These are phyloP conservation scores for Scopus umbretta DNA, from an alignment of 2,113 vertebrate genomes.

Conservation along the genomic window DNA sequence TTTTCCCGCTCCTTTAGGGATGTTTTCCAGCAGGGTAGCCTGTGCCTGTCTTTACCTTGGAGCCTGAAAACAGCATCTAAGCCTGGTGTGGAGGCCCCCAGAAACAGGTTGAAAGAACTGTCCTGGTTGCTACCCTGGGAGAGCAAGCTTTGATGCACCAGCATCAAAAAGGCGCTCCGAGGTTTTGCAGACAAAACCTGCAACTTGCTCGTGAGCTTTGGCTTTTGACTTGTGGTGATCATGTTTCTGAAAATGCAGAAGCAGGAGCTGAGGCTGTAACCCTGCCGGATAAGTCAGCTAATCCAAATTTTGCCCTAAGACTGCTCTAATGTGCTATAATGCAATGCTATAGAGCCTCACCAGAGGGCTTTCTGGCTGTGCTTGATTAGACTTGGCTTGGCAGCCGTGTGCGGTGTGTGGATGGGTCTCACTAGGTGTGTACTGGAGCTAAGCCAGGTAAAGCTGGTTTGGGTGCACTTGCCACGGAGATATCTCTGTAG, in stretches of 20 bases:
- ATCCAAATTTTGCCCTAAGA: background rate
- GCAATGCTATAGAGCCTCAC: conserved; percentile 19
- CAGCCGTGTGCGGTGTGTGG: fast-evolving
- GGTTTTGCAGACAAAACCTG: background rate
- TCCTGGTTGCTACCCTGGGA: background rate
- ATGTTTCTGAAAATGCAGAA: background rate
- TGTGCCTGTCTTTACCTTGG: background rate
- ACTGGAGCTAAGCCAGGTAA: background rate
- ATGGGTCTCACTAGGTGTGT: background rate
- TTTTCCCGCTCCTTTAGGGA: background rate
- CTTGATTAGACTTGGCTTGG: background rate
- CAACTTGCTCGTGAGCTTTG: background rate
- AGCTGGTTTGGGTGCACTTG: background rate
- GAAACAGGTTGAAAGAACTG: background rate
- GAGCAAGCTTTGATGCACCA: background rate
- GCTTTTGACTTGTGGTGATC: background rate
- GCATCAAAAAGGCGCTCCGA: background rate
- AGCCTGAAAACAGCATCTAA: background rate
- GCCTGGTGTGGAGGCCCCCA: background rate
- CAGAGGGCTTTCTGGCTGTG: background rate
- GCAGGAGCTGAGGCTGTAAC: background rate
- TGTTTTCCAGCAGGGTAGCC: background rate
- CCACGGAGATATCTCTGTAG: background rate
- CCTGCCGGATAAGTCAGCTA: background rate
- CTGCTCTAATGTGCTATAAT: conserved; percentile 14